Evolutionary conservation across 2,888 invertebrate species (phyloP).

Genomic region (Troides helena): DNA sequence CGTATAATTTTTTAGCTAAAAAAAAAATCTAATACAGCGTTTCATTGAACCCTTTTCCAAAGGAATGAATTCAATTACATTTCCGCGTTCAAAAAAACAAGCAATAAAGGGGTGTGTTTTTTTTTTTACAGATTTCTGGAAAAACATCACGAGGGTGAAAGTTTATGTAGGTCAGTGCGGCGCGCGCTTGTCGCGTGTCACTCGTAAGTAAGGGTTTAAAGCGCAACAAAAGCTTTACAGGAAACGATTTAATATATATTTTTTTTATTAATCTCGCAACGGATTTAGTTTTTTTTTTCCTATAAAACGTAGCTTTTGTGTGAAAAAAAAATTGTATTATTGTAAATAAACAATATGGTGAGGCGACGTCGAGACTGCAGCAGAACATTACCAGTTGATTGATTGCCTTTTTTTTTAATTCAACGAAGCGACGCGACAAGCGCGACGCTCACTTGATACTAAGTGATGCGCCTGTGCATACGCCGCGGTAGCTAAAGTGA

Average conservation of each 20-base stretch:
- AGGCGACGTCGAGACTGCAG: slow-evolving; percentile 53
- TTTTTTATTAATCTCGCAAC: slow-evolving; percentile 49
- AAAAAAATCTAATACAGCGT: slow-evolving; percentile 60
- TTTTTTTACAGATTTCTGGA: slow-evolving; percentile 68
- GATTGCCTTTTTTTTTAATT: slow-evolving; percentile 41
- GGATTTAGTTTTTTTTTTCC: slow-evolving; percentile 53
- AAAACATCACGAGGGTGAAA: slow-evolving; percentile 55
- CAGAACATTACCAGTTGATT: slow-evolving; percentile 52
- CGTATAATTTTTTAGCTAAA: slow-evolving; percentile 68
- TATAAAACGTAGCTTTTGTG: slow-evolving; percentile 46
- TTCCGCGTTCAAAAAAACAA: slow-evolving; percentile 48
- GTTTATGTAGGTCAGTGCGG: slow-evolving; percentile 75
- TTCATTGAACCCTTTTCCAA: slow-evolving; percentile 78
- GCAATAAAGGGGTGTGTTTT: slow-evolving; percentile 57
- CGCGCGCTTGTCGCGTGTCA: slow-evolving; percentile 66
- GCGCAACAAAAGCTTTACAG: slow-evolving; percentile 67
- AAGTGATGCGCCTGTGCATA: no score
- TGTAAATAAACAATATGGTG: slow-evolving; percentile 49
- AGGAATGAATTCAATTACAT: slow-evolving; percentile 77
- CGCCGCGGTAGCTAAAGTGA: no score
- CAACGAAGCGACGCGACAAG: no score
- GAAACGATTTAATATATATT: slow-evolving; percentile 72
- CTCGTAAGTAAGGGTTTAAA: slow-evolving; percentile 73
- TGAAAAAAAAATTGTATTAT: slow-evolving; percentile 39
- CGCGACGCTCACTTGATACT: no score